phyloP scores from a whole-genome alignment of 2,888 invertebrate genomes.

The Diplolepis rosae region DNA sequence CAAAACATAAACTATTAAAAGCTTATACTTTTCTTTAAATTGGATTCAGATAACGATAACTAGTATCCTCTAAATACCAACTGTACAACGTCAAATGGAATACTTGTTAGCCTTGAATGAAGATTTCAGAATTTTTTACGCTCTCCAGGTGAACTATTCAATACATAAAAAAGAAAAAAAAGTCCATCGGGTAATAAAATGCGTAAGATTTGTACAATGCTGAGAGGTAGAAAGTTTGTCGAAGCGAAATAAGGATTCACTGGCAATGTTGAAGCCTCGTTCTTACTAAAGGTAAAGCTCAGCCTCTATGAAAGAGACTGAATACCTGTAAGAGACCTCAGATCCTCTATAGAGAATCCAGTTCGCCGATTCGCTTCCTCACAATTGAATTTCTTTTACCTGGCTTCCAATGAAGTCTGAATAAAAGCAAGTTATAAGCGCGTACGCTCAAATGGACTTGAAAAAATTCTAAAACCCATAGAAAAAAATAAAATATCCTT shows the following conservation, averaged over 20 bases:
- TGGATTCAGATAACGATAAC: too few species aligned
- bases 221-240: slow-evolving; percentile 12
- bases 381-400: slow-evolving; percentile 54
- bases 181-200: slow-evolving; percentile 1
- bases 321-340: slow-evolving; percentile 44
- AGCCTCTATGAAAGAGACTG: slow-evolving; percentile 33
- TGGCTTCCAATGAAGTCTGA: slow-evolving; percentile 31
- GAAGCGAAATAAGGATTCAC: slow-evolving; percentile 22
- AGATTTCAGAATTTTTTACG: slow-evolving; percentile 7
- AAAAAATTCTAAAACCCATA: background rate
- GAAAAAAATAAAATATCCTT: slow-evolving; percentile 3
- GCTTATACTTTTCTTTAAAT: too few species aligned
- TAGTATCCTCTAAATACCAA: too few species aligned
- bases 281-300: slow-evolving; percentile 9
- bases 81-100: too few species aligned
- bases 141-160: background rate
- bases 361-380: slow-evolving; percentile 43
- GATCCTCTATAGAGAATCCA: slow-evolving; percentile 37
- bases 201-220: slow-evolving; percentile 22
- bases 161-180: background rate
- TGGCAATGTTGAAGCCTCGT: background rate
- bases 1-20: too few species aligned
- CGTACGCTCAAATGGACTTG: slow-evolving; percentile 9
- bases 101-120: too few species aligned
- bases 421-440: slow-evolving; percentile 20